A percentile compares a stretch with the other conserved stretches of the same genome.
Conservation (phyloP, 37 sponge, comb jelly and placozoan species). For the Geodia barretti region DNA sequence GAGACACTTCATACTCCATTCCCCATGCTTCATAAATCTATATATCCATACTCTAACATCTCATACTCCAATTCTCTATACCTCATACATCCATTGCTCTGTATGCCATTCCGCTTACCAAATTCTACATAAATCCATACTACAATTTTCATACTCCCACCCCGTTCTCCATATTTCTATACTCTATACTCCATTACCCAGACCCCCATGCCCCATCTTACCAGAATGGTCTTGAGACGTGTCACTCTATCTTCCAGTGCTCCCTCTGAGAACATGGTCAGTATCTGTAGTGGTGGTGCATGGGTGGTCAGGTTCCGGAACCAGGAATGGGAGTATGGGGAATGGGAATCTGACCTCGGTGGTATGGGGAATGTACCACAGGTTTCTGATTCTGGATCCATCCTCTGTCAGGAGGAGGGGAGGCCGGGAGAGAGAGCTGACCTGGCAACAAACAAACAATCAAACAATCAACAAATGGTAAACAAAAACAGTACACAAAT, state of each 20-base stretch:
- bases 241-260: slow-evolving; percentile 12
- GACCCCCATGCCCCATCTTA: too few species aligned
- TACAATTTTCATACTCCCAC: too few species aligned
- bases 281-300: slow-evolving; percentile 13
- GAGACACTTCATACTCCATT: background rate
- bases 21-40: background rate
- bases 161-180: too few species aligned
- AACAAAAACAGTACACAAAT: too few species aligned
- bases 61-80: too few species aligned
- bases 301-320: background rate
- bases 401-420: slow-evolving; percentile 41
- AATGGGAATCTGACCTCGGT: slow-evolving; percentile 47
- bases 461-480: too few species aligned
- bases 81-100: too few species aligned
- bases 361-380: slow-evolving; percentile 78
- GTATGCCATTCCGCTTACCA: too few species aligned
- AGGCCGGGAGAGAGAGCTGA: slow-evolving; percentile 14
- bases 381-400: slow-evolving; percentile 58
- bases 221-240: slow-evolving; percentile 3
- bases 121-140: too few species aligned
- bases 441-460: too few species aligned
- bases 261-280: slow-evolving; percentile 22
- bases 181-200: too few species aligned
- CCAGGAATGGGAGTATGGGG: background rate
- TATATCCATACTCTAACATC: too few species aligned